These are phyloP conservation scores for Spatulosminthurus flaviceps DNA, from an alignment of 2,888 invertebrate genomes.

Conservation along the genomic window DNA sequence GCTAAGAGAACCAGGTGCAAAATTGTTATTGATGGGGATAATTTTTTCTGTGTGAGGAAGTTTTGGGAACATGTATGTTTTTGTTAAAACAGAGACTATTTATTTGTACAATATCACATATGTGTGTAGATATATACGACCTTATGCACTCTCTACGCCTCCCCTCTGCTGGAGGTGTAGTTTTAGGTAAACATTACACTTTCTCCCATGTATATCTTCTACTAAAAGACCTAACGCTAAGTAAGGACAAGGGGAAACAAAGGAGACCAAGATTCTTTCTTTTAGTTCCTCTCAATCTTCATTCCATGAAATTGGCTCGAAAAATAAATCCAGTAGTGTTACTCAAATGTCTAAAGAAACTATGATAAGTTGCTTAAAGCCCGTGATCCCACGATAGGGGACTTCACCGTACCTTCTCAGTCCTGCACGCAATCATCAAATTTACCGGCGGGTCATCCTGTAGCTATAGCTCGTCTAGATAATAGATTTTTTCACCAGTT, in stretches of 20 bases:
- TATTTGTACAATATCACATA: too few relatives aligned
- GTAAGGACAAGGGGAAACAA: not conserved
- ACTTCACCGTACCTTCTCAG: constrained; percentile 36
- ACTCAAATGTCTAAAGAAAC: constrained; percentile 43
- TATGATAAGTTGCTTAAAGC: constrained; percentile 40
- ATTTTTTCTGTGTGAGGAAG: constrained; percentile 1
- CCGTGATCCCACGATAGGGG: constrained; percentile 12
- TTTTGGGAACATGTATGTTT: too few relatives aligned
- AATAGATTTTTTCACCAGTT: constrained; percentile 26
- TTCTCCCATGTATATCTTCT: too few relatives aligned
- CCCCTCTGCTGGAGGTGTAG: too few relatives aligned
- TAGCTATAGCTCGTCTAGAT: constrained; percentile 20
- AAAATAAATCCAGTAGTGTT: constrained; percentile 45
- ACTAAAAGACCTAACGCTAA: too few relatives aligned
- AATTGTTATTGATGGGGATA: constrained; percentile 30
- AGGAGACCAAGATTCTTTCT: constrained; percentile 28
- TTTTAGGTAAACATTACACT: too few relatives aligned
- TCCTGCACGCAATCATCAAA: constrained; percentile 52
- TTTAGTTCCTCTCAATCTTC: constrained; percentile 45
- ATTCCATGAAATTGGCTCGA: constrained; percentile 45
- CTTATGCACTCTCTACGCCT: too few relatives aligned
- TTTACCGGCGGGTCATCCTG: constrained; percentile 48
- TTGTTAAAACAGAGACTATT: too few relatives aligned
- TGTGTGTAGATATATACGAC: too few relatives aligned
- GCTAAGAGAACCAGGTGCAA: constrained; percentile 23